Evolutionary conservation across 2,113 vertebrate genomes (phyloP), one percentile per base, ranked within the genome.

Genomic region (Prionailurus bengalensis): DNA sequence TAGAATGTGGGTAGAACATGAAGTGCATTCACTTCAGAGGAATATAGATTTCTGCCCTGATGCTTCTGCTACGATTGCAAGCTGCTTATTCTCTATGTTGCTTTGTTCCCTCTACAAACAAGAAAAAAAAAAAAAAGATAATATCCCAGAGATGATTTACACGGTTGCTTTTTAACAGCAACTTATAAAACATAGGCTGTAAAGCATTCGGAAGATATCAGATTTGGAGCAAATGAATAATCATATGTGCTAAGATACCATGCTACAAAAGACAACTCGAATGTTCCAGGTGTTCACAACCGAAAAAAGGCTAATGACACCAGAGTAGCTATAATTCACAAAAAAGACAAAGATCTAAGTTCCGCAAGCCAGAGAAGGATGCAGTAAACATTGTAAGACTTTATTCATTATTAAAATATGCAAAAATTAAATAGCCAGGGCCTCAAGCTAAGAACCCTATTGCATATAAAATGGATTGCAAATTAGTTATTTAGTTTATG

Each of bases 131-230:
- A 36, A 63, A 27, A 55, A 31, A 68, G 39, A 65, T 94, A 80
- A 84, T 94, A 96, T 93, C 95, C 68, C 55, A 53, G 14, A 39
- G 16, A 45, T 97, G 94, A 97, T 93, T 97, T 97, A 97, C 39
- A 92, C 16, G 53, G 96, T 97, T 97, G 94, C 94, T 97, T 89
- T 97, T 85, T 80, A 96, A 53, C n/a, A 95, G 53, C 61, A 95
- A 85, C 80, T 93, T 94, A 94, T 97, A 97, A 98, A 97, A 82
- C 21, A 92, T 71, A 63, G 70, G 66, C 68, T 95, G n/a, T 94
- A 95, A 98, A 97, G n/a, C 90, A 91, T 96, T 96, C 96, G 93
- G 45, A 96, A 96, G 84, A 70, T 91, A 88, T 95, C 97, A 97
- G 94, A 93, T 88, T 29, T 19, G 45, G 61, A 29, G 39, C 55